These are phyloP conservation scores for Apis mellifera DNA, from an alignment of 1,140 invertebrate species.

Conservation along the genomic window DNA sequence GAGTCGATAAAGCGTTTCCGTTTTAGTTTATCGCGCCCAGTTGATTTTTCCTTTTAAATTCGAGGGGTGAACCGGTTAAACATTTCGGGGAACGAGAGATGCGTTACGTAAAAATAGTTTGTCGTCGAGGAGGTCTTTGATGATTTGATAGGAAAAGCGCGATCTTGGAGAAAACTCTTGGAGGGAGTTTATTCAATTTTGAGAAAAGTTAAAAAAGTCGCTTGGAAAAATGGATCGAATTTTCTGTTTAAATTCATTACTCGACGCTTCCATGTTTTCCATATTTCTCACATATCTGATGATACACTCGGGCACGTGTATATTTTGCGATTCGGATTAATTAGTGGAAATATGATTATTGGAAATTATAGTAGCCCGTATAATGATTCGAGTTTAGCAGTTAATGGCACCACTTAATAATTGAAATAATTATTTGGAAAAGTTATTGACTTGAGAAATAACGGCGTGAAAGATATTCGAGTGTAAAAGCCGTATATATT, in stretches of 20 bases:
- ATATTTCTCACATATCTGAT: background rate
- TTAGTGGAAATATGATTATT: too few relatives aligned
- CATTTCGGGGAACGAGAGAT: conserved; percentile 12
- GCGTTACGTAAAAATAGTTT: conserved; percentile 34
- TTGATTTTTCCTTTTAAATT: background rate
- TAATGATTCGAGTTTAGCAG: too few relatives aligned
- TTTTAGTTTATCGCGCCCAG: too few relatives aligned
- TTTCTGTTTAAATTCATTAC: conserved; percentile 6
- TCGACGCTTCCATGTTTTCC: background rate
- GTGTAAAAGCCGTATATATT: too few relatives aligned
- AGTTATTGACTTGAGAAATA: too few relatives aligned
- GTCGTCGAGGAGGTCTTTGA: background rate
- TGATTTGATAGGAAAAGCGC: conserved; percentile 20
- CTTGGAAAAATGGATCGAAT: conserved; percentile 20
- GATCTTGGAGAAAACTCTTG: background rate
- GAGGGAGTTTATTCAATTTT: background rate
- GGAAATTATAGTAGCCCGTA: too few relatives aligned
- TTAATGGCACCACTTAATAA: too few relatives aligned
- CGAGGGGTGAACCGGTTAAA: background rate
- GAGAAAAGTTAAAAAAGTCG: conserved; percentile 17
- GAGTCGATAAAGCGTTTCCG: background rate
- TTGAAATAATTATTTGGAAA: too few relatives aligned
- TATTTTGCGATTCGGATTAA: too few relatives aligned
- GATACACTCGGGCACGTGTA: too few relatives aligned
- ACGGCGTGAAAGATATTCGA: too few relatives aligned